These are phyloP conservation scores for Sylvia borin DNA, from an alignment of 2,797 vertebrate genomes.

Conservation along the genomic window DNA sequence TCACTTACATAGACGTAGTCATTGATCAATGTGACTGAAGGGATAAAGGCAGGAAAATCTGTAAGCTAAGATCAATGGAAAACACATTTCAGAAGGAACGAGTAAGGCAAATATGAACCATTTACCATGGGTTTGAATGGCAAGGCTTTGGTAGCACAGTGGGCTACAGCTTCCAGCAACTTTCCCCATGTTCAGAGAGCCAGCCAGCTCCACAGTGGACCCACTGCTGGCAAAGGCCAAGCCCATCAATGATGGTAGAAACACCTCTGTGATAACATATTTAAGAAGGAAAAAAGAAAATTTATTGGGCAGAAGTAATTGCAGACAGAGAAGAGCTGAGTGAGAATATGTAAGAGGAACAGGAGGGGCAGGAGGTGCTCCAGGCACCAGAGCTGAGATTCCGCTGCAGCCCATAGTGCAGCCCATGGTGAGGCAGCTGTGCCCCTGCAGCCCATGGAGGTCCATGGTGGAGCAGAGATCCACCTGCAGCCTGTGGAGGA, in stretches of 20 bases:
- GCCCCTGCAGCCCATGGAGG: neutral
- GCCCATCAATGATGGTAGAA: neutral
- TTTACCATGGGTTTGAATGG: neutral
- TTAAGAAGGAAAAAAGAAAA: neutral
- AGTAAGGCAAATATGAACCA: neutral
- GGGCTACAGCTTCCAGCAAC: neutral
- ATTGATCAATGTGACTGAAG: neutral
- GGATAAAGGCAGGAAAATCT: neutral
- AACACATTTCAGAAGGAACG: neutral
- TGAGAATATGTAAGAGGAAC: neutral
- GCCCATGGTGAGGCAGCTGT: neutral
- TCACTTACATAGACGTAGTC: neutral
- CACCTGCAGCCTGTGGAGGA: neutral
- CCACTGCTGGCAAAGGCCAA: neutral
- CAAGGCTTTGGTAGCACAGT: neutral
- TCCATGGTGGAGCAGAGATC: neutral
- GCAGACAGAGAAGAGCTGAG: neutral
- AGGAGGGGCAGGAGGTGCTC: neutral
- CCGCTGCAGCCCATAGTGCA: neutral
- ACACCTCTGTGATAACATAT: neutral
- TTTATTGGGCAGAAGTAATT: neutral
- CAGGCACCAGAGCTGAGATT: neutral
- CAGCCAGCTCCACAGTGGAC: neutral
- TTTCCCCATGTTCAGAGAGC: neutral
- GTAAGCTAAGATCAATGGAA: neutral